These are phyloP conservation scores for Ophion slaviceki DNA, from an alignment of 2,888 invertebrate genomes.

Conservation along the genomic window DNA sequence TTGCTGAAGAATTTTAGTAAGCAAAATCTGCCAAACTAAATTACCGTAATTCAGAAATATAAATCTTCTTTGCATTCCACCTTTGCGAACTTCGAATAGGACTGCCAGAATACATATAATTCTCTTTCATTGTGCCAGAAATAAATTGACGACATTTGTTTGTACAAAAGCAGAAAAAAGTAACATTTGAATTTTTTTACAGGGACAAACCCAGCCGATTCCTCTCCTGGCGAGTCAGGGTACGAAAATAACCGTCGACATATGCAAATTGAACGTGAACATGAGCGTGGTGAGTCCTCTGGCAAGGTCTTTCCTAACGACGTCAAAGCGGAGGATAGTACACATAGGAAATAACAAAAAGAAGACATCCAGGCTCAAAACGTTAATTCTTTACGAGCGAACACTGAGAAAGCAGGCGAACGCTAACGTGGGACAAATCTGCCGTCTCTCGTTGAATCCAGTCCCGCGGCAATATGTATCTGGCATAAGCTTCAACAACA, in stretches of 20 bases:
- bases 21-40: too few relatives aligned
- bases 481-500: slow-evolving; percentile 66
- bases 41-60: too few relatives aligned
- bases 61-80: too few relatives aligned
- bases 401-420: slow-evolving; percentile 55
- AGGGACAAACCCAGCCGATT: slow-evolving; percentile 47
- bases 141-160: background rate
- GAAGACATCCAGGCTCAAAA: slow-evolving; percentile 67
- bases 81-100: too few relatives aligned
- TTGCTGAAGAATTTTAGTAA: too few relatives aligned
- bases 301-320: slow-evolving; percentile 17
- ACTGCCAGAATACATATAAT: too few relatives aligned
- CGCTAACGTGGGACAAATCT: slow-evolving; percentile 1
- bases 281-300: slow-evolving; percentile 38
- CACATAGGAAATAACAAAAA: slow-evolving; percentile 65
- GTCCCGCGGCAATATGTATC: background rate
- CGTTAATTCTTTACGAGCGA: slow-evolving; percentile 62
- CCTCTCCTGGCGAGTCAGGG: slow-evolving; percentile 25
- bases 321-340: slow-evolving; percentile 42
- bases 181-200: slow-evolving; percentile 1
- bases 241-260: slow-evolving; percentile 53
- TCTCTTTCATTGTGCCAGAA: too few relatives aligned
- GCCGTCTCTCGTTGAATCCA: background rate
- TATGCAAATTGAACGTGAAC: slow-evolving; percentile 59
- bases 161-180: background rate